Evolutionary conservation across 2,113 vertebrate genomes (phyloP), one percentile per base, ranked within the genome.

Genomic region (Tachycineta bicolor): DNA sequence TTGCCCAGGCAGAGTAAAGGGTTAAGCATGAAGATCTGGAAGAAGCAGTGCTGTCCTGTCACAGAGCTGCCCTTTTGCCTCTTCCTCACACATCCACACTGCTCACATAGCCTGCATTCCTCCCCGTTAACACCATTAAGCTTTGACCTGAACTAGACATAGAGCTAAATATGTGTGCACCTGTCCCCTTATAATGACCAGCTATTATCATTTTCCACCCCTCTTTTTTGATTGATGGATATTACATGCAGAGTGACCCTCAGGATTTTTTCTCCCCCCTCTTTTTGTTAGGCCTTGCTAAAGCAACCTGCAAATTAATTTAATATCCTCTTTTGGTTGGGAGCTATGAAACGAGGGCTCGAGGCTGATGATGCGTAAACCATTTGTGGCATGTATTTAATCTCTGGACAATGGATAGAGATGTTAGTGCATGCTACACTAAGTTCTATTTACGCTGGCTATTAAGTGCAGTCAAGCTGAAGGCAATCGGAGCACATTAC

Each of bases 221-320:
- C 93, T 91, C 68, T 82, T 95, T 96, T 97, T 58, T 98, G 97
- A 98, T 96, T 96, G 98, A 98, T 98, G 92, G 96, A 89, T 94
- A 97, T 96, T 97, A 97, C 87, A 98, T 94, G 92, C 94, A 97
- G 97, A 97, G 85, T 92, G 96, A 94, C 94, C 94, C 94, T 94
- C 79, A 93, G 92, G 93, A 95, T 93, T 96, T 83, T 85, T 76
- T 10, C 13, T 4, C 3, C 8, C 34, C 34, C 44, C 14, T n/a
- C 47, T 97, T 96, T 97, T 97, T 97, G 97, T 98, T 98, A 97
- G 98, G 97, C 97, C 98, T 98, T 98, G 98, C 97, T 98, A 98
- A 98, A 98, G 98, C 98, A 98, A 98, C 98, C 98, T 98, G 98
- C 98, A 98, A 98, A 98, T 98, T 98, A 98, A 98, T 98, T 98